Percentiles rank a stretch among this genome's conserved stretches.
phyloP scores from a whole-genome alignment of 2,797 vertebrate genomes.

The Sternotherus odoratus region DNA sequence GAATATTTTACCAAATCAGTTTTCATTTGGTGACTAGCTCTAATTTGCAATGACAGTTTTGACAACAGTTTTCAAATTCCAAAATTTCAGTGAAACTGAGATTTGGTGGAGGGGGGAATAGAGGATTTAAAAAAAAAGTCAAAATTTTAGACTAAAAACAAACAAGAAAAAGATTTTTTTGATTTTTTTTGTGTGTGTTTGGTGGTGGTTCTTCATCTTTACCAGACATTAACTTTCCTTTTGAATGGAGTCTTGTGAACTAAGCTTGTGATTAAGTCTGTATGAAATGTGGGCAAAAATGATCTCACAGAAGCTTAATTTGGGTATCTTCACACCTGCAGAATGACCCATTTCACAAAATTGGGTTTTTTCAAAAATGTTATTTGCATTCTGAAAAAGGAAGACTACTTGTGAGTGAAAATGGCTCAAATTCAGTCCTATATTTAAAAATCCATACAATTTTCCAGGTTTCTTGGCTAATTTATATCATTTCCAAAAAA shows the following conservation, averaged over 20 bases:
- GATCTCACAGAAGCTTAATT: neutral
- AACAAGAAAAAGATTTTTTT: neutral
- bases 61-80: constrained; percentile 72
- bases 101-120: neutral
- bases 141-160: neutral
- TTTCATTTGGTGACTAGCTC: constrained; percentile 66
- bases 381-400: constrained; percentile 71
- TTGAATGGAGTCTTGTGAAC: neutral
- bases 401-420: constrained; percentile 66
- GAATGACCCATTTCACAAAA: neutral
- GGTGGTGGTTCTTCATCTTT: neutral
- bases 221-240: neutral
- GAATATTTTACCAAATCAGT: constrained; percentile 70
- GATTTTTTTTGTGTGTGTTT: neutral
- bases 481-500: neutral
- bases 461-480: constrained; percentile 12
- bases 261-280: neutral
- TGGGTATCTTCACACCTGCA: neutral
- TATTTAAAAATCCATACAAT: constrained; percentile 3
- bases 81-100: constrained; percentile 71
- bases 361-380: neutral
- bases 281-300: neutral
- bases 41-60: constrained; percentile 71
- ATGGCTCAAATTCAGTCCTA: neutral
- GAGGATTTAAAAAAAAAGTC: neutral